phyloP scores from a whole-genome alignment of 1,140 invertebrate species.

The Caerostris darwini region DNA sequence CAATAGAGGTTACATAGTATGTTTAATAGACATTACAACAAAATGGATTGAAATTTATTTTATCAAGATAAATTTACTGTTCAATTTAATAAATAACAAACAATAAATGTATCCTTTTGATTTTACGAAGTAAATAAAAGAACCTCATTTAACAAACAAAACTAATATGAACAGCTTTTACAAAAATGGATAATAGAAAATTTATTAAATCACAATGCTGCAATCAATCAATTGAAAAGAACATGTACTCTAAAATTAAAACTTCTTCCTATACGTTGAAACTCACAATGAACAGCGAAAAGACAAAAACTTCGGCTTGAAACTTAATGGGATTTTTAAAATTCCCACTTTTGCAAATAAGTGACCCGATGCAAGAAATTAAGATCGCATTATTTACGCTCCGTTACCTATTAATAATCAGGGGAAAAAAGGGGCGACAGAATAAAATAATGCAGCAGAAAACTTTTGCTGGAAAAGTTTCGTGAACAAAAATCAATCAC shows the following conservation, averaged over 20 bases:
- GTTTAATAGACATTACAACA: too few species aligned
- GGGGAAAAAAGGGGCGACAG: constrained; percentile 3
- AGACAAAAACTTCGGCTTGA: neutral
- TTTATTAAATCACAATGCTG: neutral
- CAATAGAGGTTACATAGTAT: too few species aligned
- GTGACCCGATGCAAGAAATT: constrained; percentile 70
- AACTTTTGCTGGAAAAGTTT: constrained; percentile 56
- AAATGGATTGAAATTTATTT: too few species aligned
- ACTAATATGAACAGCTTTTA: neutral
- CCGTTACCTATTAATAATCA: constrained; percentile 73
- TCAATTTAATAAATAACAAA: too few species aligned
- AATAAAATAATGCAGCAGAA: constrained; percentile 3
- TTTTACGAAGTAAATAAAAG: too few species aligned
- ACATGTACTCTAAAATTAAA: neutral
- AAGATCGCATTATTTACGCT: constrained; percentile 63
- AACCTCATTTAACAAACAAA: too few species aligned
- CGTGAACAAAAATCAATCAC: constrained; percentile 71
- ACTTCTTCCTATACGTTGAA: neutral
- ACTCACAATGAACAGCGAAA: neutral
- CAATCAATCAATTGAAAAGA: neutral
- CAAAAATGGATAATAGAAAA: neutral
- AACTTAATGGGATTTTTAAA: constrained; percentile 3
- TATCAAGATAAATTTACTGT: too few species aligned
- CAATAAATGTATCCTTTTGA: too few species aligned
- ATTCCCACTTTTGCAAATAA: constrained; percentile 33